phyloP scores from a whole-genome alignment of 2,888 invertebrate genomes.

The Rhyacophila evoluta region DNA sequence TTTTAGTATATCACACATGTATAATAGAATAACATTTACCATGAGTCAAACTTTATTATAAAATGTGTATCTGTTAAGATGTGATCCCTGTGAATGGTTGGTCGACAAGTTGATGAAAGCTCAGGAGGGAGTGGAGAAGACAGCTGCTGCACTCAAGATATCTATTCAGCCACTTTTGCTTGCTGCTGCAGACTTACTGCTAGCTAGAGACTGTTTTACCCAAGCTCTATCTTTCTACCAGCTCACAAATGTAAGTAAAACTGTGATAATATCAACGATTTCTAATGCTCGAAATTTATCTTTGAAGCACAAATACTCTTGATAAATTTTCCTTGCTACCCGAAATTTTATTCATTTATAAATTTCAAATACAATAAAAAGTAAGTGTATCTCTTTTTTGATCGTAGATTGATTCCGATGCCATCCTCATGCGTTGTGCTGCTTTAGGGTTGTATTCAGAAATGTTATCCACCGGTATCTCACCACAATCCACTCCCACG shows the following conservation, averaged over 20 bases:
- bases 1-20: too few species aligned
- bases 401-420: constrained; percentile 49
- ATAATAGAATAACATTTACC: too few species aligned
- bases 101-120: constrained; percentile 58
- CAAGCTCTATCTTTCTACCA: constrained; percentile 86
- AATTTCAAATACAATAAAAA: too few species aligned
- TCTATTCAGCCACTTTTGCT: constrained; percentile 77
- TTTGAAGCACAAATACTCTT: too few species aligned
- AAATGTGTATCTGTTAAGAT: too few species aligned
- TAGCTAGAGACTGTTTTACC: constrained; percentile 79
- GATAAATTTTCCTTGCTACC: too few species aligned
- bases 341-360: too few species aligned
- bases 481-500: constrained; percentile 45
- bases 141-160: constrained; percentile 64
- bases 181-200: constrained; percentile 83
- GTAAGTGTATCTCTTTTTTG: too few species aligned
- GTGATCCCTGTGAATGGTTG: constrained; percentile 66
- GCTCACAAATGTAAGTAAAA: constrained; percentile 74
- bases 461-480: constrained; percentile 46
- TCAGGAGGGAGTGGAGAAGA: constrained; percentile 62
- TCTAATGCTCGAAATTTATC: too few species aligned
- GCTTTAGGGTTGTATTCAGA: constrained; percentile 48
- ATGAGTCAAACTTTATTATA: too few species aligned
- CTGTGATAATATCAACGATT: too few species aligned
- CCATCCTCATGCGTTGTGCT: constrained; percentile 49